Evolutionary conservation across 2,797 vertebrate genomes (phyloP), one percentile per base, ranked within the genome.

Genomic region (Taeniopygia guttata): DNA sequence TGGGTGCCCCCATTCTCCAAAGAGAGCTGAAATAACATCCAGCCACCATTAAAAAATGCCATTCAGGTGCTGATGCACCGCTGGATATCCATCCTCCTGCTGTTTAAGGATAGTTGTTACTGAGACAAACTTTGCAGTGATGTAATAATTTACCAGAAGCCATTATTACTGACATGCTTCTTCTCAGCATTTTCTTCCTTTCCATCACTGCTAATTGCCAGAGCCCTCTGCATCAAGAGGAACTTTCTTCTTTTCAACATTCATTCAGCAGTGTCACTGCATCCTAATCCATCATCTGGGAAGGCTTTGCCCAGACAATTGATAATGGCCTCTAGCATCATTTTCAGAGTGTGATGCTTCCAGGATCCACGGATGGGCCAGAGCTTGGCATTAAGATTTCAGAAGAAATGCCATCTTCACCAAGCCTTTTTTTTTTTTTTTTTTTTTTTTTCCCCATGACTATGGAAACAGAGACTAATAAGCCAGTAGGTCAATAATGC

Each of bases 121-220:
- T 80, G 88, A 94, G 67, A 56, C 85, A 94, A 95, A 94, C 87
- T 95, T 94, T 60, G 80, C 90, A 93, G 64, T 96, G 94, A 94
- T 96, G 95, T 95, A 95, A 95, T 94, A 96, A 95, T 95, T 97
- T 97, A 96, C 95, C 89, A 93, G 94, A 94, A 97, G 87, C 89
- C 91, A 88, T 96, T 95, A 94, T 94, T 94, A 93, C 89, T 77
- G 95, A 83, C 94, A 89, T 80, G 94, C 74, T 76, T 90, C 77
- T 90, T 74, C 93, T 94, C 90, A 77, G 67, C 80, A 19, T 97
- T 95, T 93, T 88, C 87, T 90, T 92, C 72, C 79, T 75, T 94
- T 95, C 94, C 93, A 94, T 97, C 95, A 91, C 21, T 93, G 89
- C 82, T 96, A 94, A 96, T 95, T 96, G 94, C 95, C 91, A 91